Evolutionary conservation across 2,888 invertebrate species (phyloP).

Genomic region (Lochmaea crataegi): DNA sequence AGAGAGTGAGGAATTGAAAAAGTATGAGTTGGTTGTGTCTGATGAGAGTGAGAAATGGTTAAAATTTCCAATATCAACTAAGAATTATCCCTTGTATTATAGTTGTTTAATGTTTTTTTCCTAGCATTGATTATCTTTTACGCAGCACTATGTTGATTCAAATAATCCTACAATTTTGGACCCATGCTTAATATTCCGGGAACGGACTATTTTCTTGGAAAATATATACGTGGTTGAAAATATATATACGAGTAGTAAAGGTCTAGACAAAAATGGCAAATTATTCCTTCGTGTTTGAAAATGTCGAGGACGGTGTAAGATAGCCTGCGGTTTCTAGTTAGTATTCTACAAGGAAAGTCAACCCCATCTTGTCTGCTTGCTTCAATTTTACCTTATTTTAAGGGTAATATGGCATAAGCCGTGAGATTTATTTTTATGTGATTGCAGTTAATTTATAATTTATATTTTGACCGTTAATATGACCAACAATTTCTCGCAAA

Average conservation of each 20-base stretch:
- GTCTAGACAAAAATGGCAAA: slow-evolving; percentile 48
- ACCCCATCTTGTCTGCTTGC: slow-evolving; percentile 45
- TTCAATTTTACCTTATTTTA: slow-evolving; percentile 11
- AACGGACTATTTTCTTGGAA: slow-evolving; percentile 26
- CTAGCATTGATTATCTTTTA: not conserved
- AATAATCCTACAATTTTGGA: not conserved
- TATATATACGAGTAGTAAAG: slow-evolving; percentile 35
- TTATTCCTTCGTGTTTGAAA: slow-evolving; percentile 54
- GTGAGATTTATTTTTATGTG: not conserved
- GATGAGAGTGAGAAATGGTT: too few relatives aligned
- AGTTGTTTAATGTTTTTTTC: too few relatives aligned
- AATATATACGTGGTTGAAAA: slow-evolving; percentile 20
- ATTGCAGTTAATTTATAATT: too few relatives aligned
- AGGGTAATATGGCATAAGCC: not conserved
- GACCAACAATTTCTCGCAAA: too few relatives aligned
- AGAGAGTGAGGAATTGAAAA: too few relatives aligned
- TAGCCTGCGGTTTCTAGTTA: slow-evolving; percentile 54
- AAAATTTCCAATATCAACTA: too few relatives aligned
- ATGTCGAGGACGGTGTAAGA: slow-evolving; percentile 51
- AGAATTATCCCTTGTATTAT: too few relatives aligned
- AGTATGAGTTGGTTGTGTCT: too few relatives aligned
- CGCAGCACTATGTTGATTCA: not conserved
- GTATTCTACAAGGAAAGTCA: slow-evolving; percentile 48
- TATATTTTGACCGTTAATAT: too few relatives aligned
- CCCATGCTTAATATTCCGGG: slow-evolving; percentile 30